A percentile compares a stretch with the other conserved stretches of the same genome.
Conservation (phyloP, 2,113 vertebrate species). For the Orycteropus afer region DNA sequence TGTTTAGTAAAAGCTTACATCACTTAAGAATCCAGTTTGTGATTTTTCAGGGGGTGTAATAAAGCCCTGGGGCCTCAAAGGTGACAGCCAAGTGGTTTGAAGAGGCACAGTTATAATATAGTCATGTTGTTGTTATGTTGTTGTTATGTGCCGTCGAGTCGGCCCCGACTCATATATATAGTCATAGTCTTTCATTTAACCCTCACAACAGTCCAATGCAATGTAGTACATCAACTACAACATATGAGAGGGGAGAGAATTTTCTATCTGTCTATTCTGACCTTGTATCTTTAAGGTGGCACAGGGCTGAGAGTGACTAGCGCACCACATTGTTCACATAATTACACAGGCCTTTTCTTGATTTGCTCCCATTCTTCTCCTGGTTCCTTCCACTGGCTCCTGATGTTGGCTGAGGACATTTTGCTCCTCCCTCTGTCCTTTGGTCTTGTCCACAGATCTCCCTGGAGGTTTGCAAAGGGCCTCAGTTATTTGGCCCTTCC, state of each 20-base stretch:
- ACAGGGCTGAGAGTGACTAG: background rate
- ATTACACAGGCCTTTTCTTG: background rate
- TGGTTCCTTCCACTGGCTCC: background rate
- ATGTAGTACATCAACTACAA: background rate
- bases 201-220: background rate
- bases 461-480: background rate
- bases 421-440: background rate
- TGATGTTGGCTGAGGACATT: background rate
- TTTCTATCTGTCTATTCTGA: background rate
- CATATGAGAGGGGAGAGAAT: background rate
- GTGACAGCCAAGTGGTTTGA: background rate
- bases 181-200: background rate
- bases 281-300: background rate
- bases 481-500: background rate
- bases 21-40: background rate
- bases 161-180: too few relatives aligned
- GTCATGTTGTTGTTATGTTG: too few relatives aligned
- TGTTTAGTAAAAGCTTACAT: background rate
- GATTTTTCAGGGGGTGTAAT: background rate
- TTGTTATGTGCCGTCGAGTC: too few relatives aligned
- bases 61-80: background rate
- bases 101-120: background rate
- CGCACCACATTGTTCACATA: background rate
- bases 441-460: background rate
- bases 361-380: background rate